A percentile compares a stretch with the other conserved stretches of the same genome.
Conservation (phyloP, 2,113 vertebrate species). For the Butastur rufipennis region DNA sequence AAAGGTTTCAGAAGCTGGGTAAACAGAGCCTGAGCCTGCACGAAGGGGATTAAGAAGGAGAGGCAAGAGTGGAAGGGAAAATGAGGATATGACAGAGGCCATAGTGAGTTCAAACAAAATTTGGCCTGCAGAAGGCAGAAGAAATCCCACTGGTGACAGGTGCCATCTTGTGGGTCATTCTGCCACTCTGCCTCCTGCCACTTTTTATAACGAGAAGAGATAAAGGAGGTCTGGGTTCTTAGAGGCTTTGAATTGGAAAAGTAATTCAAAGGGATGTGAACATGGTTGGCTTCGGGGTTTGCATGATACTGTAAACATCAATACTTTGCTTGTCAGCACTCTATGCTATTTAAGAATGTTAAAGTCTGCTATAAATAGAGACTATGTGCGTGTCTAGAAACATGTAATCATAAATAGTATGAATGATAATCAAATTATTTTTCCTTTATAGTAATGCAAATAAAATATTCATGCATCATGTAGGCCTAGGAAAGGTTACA, state of each 20-base stretch:
- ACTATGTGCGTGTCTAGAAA: neutral
- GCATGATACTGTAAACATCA: slow-evolving; percentile 54
- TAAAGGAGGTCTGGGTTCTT: slow-evolving; percentile 70
- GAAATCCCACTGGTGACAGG: slow-evolving; percentile 94
- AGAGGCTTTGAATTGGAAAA: slow-evolving; percentile 66
- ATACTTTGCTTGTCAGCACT: slow-evolving; percentile 38
- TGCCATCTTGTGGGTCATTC: slow-evolving; percentile 99
- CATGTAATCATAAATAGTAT: slow-evolving; percentile 10
- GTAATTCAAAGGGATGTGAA: slow-evolving; percentile 75
- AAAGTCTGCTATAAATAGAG: neutral
- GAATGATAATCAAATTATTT: slow-evolving; percentile 50
- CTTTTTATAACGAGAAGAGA: slow-evolving; percentile 89
- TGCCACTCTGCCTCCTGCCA: slow-evolving; percentile 96
- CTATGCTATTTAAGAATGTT: slow-evolving; percentile 53
- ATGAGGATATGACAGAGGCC: slow-evolving; percentile 95
- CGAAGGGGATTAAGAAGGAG: slow-evolving; percentile 74
- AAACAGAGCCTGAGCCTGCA: slow-evolving; percentile 62
- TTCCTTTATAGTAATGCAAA: slow-evolving; percentile 51
- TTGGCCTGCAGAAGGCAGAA: slow-evolving; percentile 94
- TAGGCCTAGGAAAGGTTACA: slow-evolving; percentile 54
- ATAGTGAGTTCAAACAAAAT: slow-evolving; percentile 96
- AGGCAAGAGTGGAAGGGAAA: slow-evolving; percentile 89
- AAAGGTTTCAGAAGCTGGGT: slow-evolving; percentile 62
- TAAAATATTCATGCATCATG: slow-evolving; percentile 58
- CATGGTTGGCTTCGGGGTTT: slow-evolving; percentile 60